These are phyloP conservation scores for Erpetoichthys calabaricus DNA, from an alignment of 2,797 vertebrate species.

Conservation along the genomic window DNA sequence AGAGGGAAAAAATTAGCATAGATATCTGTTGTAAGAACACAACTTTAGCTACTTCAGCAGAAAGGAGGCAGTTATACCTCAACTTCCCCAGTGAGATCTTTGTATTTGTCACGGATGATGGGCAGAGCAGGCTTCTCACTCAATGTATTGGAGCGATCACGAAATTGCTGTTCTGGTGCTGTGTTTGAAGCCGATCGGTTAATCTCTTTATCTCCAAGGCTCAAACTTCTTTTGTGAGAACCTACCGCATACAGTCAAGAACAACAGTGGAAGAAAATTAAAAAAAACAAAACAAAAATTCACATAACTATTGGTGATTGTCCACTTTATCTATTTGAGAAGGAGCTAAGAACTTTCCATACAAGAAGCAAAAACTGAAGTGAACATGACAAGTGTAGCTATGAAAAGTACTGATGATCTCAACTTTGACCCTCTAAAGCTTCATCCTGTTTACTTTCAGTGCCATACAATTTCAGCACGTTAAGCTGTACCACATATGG, in stretches of 20 bases:
- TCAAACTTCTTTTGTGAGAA: slow-evolving; percentile 91
- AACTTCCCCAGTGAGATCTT: slow-evolving; percentile 91
- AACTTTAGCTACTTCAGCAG: neutral
- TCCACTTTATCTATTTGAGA: no score
- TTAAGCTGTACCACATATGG: no score
- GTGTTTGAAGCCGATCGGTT: slow-evolving; percentile 62
- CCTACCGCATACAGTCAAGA: slow-evolving; percentile 36
- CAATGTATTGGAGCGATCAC: slow-evolving; percentile 84
- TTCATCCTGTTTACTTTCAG: no score
- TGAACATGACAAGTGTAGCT: no score
- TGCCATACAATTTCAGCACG: no score
- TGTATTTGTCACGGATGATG: slow-evolving; percentile 96
- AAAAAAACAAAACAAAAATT: no score
- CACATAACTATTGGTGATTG: no score
- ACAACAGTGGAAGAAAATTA: no score
- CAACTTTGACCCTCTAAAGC: no score
- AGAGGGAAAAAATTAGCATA: neutral
- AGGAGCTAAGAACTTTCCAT: no score
- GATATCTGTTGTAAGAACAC: neutral
- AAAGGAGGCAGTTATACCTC: slow-evolving; percentile 57
- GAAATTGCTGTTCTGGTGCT: slow-evolving; percentile 70
- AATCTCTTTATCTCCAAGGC: slow-evolving; percentile 89
- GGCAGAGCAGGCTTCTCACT: slow-evolving; percentile 83
- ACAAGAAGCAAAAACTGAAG: no score
- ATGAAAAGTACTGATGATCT: no score